Evolutionary conservation across 2,797 vertebrate genomes (phyloP), one percentile per base, ranked within the genome.

Genomic region (Anolis apletophallus): DNA sequence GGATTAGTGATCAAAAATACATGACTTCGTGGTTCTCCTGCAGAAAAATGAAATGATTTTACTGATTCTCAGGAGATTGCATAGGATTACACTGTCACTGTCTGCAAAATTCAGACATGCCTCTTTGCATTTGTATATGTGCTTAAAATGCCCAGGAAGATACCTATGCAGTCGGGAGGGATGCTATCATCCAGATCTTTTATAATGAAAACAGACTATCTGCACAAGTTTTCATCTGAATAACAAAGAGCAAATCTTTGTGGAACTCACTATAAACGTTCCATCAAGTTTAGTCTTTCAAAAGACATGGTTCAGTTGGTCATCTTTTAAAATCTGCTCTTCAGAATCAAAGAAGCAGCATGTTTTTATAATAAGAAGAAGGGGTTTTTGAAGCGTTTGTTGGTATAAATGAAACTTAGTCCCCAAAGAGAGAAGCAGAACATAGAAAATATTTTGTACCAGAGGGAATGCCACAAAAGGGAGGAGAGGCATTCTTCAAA

Each of bases 341-440:
- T 84, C 88, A 89, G 80, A 84, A 72, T 34, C n/a, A n/a, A 81
- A 52, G 83, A 87, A 91, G 80, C 46, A 81, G 79, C 74, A 32
- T 0, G 2, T 40, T 40, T 73, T 59, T 85, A 85, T 89, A 88
- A 81, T 23, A 68, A 81, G 32, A 32, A 16, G n/a, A n/a, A n/a
- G n/a, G 3, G 50, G 36, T 34, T 81, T 40, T 72, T 80, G 79
- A 71, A 71, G 54, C 29, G 86, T 71, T 76, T 74, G 80, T 85
- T 78, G 67, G 50, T 59, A 82, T 72, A 59, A 46, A 55, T 83
- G 81, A 68, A 57, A 86, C 87, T 86, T 1, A 0, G 13, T 29
- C 80, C 74, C 61, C 46, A 0, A 0, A 5, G 1, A 26, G 69
- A 87, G 32, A 84, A 52, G 6, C n/a, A 81, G 67, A 23, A 19